Conservation (phyloP, 2,113 vertebrate genomes). For the Xenotilapia caudafasciata region DNA sequence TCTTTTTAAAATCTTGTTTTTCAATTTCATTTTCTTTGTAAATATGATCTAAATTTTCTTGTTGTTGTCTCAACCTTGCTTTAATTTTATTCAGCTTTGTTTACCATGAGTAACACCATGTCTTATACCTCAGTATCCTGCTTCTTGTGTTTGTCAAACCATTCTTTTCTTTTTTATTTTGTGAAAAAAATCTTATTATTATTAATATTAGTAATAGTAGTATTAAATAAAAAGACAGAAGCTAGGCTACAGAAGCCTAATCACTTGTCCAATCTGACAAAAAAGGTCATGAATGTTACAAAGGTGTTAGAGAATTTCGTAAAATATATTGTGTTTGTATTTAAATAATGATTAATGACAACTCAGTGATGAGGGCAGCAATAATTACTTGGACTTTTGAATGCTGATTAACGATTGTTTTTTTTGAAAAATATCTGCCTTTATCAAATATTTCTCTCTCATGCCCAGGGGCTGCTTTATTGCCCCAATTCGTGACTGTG, state of each 20-base stretch:
- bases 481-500: neutral
- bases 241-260: neutral
- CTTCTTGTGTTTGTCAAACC: neutral
- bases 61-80: neutral
- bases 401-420: rapidly evolving
- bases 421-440: neutral
- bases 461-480: neutral
- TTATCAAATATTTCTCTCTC: neutral
- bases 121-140: neutral
- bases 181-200: rapidly evolving
- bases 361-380: neutral
- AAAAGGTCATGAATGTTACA: neutral
- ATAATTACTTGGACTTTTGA: neutral
- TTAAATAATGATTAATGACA: neutral
- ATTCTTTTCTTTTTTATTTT: neutral
- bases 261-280: neutral
- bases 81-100: neutral
- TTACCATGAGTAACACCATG: neutral
- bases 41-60: neutral
- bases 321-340: neutral
- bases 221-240: neutral
- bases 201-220: neutral
- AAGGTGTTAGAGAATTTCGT: neutral
- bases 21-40: neutral
- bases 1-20: neutral